These are phyloP conservation scores for Pomatorhinus ruficollis DNA, from an alignment of 2,113 vertebrate genomes.

Conservation along the genomic window DNA sequence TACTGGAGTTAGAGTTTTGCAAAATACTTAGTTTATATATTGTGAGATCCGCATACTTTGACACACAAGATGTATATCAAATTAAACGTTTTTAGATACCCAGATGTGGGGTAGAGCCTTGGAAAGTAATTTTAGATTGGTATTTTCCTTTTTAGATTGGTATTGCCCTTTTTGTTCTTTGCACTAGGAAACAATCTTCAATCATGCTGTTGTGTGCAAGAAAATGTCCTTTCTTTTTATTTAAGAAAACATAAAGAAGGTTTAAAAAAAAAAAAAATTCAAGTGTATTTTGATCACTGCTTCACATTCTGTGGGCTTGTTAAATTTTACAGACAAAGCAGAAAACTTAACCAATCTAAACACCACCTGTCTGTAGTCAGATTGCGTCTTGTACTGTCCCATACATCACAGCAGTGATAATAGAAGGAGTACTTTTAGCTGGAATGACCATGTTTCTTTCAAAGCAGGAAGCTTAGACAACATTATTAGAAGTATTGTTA, in stretches of 20 bases:
- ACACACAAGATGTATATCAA: not conserved
- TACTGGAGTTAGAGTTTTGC: not conserved
- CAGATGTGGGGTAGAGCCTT: not conserved
- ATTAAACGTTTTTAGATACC: not conserved
- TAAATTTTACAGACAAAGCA: conserved; percentile 29
- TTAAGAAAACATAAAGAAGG: not conserved
- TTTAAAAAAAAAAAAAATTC: not conserved
- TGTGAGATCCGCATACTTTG: not conserved
- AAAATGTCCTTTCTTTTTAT: not conserved
- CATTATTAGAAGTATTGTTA: conserved; percentile 66
- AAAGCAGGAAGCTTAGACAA: conserved; percentile 32
- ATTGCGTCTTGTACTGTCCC: not conserved
- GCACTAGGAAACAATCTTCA: not conserved
- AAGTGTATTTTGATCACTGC: not conserved
- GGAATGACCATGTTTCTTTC: conserved; percentile 23
- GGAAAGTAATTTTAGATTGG: not conserved
- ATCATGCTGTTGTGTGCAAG: not conserved
- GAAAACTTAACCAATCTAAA: conserved; percentile 2
- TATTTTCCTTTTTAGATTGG: not conserved
- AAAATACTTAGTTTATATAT: not conserved
- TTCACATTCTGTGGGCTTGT: conserved; percentile 22
- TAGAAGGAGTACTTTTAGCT: conserved; percentile 2
- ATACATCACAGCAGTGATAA: conserved; percentile 6
- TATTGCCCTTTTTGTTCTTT: not conserved
- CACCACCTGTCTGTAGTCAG: not conserved